These are phyloP conservation scores for Sarcophaga subvicina DNA, from an alignment of 2,888 invertebrate species.

Conservation along the genomic window DNA sequence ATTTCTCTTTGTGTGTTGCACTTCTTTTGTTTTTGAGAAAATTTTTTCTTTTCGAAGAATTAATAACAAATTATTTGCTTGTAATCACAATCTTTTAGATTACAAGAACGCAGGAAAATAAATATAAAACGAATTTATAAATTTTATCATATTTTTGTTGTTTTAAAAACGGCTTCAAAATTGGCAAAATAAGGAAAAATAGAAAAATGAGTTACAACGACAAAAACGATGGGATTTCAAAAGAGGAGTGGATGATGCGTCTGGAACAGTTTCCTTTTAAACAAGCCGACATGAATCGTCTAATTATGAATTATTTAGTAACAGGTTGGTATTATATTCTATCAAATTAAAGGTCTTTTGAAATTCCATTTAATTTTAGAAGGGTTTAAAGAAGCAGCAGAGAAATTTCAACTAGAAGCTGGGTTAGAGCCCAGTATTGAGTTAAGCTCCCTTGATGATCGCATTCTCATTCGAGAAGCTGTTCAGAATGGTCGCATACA, in stretches of 20 bases:
- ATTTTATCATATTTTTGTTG: conserved; percentile 37
- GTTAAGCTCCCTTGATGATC: conserved; percentile 93
- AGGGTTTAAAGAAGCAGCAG: conserved; percentile 97
- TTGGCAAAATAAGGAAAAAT: conserved; percentile 79
- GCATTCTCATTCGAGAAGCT: conserved; percentile 95
- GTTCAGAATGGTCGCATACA: conserved; percentile 96
- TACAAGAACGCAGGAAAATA: conserved; percentile 21
- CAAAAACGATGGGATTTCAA: conserved; percentile 79
- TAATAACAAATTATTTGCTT: conserved; percentile 53
- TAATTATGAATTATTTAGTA: conserved; percentile 99
- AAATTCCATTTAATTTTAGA: conserved; percentile 83
- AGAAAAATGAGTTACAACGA: conserved; percentile 81
- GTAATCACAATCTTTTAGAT: conserved; percentile 45
- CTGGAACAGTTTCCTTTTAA: conserved; percentile 87
- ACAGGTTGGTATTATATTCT: conserved; percentile 86
- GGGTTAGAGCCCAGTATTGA: conserved; percentile 91
- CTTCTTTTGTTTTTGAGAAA: conserved; percentile 65
- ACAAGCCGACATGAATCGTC: conserved; percentile 96
- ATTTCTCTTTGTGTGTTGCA: conserved; percentile 53
- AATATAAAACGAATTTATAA: conserved; percentile 2
- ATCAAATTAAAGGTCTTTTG: neutral
- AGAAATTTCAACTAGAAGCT: conserved; percentile 97
- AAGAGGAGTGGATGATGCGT: conserved; percentile 81
- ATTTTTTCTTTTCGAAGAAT: conserved; percentile 18
- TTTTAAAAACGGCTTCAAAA: conserved; percentile 78